Evolutionary conservation across 2,797 vertebrate genomes (phyloP).

Genomic region (Philypnodon macrostomus): DNA sequence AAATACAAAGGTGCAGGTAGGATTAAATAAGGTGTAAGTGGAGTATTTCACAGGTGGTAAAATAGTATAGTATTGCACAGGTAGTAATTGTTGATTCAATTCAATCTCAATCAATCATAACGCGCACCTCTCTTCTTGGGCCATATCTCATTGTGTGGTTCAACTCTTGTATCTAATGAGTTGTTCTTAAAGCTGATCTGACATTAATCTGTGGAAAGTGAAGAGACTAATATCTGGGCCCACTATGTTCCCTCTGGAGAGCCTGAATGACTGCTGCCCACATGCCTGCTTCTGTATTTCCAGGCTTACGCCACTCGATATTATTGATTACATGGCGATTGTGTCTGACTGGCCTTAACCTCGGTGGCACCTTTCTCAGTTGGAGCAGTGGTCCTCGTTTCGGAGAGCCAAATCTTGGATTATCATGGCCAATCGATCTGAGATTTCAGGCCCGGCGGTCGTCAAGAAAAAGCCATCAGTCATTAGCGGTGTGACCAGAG

Average conservation of each 20-base stretch:
- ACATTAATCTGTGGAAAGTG: constrained; percentile 52
- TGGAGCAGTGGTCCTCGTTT: constrained; percentile 24
- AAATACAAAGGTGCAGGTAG: too few species aligned
- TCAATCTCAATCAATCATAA: too few species aligned
- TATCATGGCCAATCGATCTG: constrained; percentile 61
- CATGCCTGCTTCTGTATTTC: constrained; percentile 42
- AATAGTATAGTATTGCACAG: too few species aligned
- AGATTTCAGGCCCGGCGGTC: constrained; percentile 30
- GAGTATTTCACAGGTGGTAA: too few species aligned
- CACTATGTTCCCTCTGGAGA: constrained; percentile 29
- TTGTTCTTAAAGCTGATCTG: constrained; percentile 34
- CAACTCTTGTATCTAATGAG: constrained; percentile 44
- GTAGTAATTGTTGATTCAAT: too few species aligned
- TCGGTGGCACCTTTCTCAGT: constrained; percentile 42
- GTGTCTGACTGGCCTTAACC: constrained; percentile 71
- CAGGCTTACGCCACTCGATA: constrained; percentile 52
- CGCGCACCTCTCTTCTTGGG: background rate
- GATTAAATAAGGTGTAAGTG: too few species aligned
- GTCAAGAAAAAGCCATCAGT: constrained; percentile 60
- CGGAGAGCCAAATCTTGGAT: constrained; percentile 60
- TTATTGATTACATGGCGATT: constrained; percentile 74
- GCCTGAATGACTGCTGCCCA: constrained; percentile 30
- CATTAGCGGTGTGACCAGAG: constrained; percentile 62
- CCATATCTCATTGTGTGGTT: constrained; percentile 4
- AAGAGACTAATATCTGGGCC: constrained; percentile 52